These are phyloP conservation scores for Hemithea aestivaria DNA, from an alignment of 2,888 invertebrate species.

Conservation along the genomic window DNA sequence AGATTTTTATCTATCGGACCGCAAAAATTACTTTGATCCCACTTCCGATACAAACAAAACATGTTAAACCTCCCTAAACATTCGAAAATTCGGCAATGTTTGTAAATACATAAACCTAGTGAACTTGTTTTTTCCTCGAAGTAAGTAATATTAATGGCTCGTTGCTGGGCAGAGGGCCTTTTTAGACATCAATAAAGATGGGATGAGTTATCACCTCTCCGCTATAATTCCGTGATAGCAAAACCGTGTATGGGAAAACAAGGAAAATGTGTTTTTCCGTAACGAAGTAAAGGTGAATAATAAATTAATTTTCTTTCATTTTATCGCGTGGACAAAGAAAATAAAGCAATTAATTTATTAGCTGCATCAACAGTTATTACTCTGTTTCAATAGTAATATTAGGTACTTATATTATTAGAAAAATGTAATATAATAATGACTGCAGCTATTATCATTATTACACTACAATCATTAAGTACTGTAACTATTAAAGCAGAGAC, in stretches of 20 bases:
- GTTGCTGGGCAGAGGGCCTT: constrained; percentile 11
- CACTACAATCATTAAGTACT: too few species aligned
- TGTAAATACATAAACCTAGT: constrained; percentile 28
- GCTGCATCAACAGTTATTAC: too few species aligned
- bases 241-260: constrained; percentile 6
- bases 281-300: constrained; percentile 9
- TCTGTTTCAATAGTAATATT: too few species aligned
- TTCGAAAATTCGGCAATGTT: constrained; percentile 21
- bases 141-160: constrained; percentile 24
- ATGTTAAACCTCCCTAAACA: constrained; percentile 11
- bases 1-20: too few species aligned
- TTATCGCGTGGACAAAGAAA: too few species aligned
- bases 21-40: too few species aligned
- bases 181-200: constrained; percentile 21
- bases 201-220: constrained; percentile 17
- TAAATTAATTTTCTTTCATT: constrained; percentile 4
- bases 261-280: constrained; percentile 8
- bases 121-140: constrained; percentile 23
- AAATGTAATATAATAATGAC: too few species aligned
- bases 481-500: too few species aligned
- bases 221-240: constrained; percentile 9
- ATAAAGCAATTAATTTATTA: too few species aligned
- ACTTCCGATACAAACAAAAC: constrained; percentile 6
- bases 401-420: too few species aligned
- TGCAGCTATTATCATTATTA: too few species aligned